These are phyloP conservation scores for Anticlea derivata DNA, from an alignment of 2,888 invertebrate genomes.

Conservation along the genomic window DNA sequence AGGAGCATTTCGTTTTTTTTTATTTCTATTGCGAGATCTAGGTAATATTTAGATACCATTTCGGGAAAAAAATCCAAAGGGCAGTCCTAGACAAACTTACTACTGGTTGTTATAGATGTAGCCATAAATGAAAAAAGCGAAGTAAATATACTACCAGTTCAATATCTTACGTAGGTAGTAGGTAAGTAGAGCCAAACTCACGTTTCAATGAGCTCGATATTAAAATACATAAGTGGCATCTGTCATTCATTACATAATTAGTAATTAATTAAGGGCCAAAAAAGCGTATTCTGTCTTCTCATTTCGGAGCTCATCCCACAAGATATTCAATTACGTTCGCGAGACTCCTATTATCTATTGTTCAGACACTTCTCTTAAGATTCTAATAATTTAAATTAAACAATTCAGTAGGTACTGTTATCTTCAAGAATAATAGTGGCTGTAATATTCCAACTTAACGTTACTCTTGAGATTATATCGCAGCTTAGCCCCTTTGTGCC, in stretches of 20 bases:
- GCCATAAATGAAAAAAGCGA: too few relatives aligned
- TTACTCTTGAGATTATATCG: slow-evolving; percentile 60
- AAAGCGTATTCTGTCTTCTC: slow-evolving; percentile 13
- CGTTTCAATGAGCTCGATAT: neutral
- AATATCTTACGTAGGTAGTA: neutral
- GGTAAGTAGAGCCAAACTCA: neutral
- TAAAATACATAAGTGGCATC: slow-evolving; percentile 5
- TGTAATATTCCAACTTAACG: slow-evolving; percentile 60
- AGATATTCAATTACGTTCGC: slow-evolving; percentile 35
- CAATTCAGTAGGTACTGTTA: slow-evolving; percentile 51
- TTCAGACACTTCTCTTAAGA: slow-evolving; percentile 31
- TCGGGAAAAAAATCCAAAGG: too few relatives aligned
- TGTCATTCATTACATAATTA: slow-evolving; percentile 9
- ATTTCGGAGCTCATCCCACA: slow-evolving; percentile 16
- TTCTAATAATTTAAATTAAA: slow-evolving; percentile 53
- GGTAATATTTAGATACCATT: neutral
- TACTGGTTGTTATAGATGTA: too few relatives aligned
- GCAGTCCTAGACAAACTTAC: too few relatives aligned
- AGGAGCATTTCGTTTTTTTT: neutral
- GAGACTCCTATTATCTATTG: slow-evolving; percentile 33
- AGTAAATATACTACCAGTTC: too few relatives aligned
- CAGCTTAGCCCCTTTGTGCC: slow-evolving; percentile 53
- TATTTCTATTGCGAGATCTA: neutral
- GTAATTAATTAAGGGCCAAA: slow-evolving; percentile 17
- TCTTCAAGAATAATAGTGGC: slow-evolving; percentile 57